Evolutionary conservation across 1,140 invertebrate genomes (phyloP).

Genomic region (Diorhabda elongata): DNA sequence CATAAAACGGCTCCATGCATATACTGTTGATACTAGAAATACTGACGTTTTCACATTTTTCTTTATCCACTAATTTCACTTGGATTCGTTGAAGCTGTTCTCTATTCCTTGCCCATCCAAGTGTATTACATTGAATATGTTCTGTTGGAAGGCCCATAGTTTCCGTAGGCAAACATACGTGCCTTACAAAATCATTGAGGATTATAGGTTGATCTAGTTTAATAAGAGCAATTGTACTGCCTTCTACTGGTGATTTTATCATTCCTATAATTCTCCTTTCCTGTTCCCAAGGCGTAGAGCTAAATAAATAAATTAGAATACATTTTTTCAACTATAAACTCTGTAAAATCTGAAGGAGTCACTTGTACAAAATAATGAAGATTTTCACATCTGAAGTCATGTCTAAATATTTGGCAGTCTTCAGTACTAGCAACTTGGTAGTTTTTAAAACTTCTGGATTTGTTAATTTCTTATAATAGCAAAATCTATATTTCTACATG

Average conservation of each 20-base stretch:
- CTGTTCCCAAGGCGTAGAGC: constrained; percentile 81
- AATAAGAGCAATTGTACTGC: constrained; percentile 75
- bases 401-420: too few relatives aligned
- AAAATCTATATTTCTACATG: too few relatives aligned
- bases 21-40: constrained; percentile 76
- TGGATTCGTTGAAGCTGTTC: constrained; percentile 75
- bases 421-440: too few relatives aligned
- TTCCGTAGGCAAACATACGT: constrained; percentile 68
- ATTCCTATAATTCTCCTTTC: constrained; percentile 79
- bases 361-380: too few relatives aligned
- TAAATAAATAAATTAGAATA: constrained; percentile 30
- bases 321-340: too few relatives aligned
- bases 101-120: constrained; percentile 77
- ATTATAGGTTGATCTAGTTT: constrained; percentile 71
- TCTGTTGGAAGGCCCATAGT: constrained; percentile 23
- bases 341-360: too few relatives aligned
- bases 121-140: constrained; percentile 63
- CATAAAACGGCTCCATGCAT: constrained; percentile 75
- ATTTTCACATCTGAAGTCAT: too few relatives aligned
- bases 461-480: too few relatives aligned
- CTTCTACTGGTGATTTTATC: constrained; percentile 85
- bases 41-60: constrained; percentile 76
- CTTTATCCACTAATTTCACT: constrained; percentile 67
- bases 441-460: too few relatives aligned
- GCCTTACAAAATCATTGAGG: constrained; percentile 77